Evolutionary conservation across 2,888 invertebrate species (phyloP).

Genomic region (Augochlorella aurata): DNA sequence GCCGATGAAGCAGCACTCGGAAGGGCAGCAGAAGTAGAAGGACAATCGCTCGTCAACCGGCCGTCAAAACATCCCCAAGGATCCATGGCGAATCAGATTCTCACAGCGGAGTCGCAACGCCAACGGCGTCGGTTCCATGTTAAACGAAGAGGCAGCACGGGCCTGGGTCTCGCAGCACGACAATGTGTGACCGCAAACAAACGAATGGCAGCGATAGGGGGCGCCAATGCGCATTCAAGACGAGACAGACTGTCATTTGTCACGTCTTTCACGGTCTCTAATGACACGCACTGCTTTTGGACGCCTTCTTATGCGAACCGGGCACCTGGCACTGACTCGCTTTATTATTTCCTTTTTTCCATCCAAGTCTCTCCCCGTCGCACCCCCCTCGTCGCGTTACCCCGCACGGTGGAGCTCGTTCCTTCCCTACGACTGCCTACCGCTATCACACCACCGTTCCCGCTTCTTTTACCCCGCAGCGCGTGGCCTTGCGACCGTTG

Average conservation of each 20-base stretch:
- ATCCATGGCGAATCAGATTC: conserved; percentile 80
- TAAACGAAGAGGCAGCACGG: conserved; percentile 42
- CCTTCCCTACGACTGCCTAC: conserved; percentile 36
- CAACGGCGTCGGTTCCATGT: conserved; percentile 65
- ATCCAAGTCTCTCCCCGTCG: conserved; percentile 11
- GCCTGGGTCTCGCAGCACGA: conserved; percentile 57
- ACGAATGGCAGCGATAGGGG: conserved; percentile 81
- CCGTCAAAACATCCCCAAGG: conserved; percentile 81
- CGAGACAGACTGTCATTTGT: conserved; percentile 81
- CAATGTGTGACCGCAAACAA: conserved; percentile 82
- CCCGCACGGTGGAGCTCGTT: conserved; percentile 19
- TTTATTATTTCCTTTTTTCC: conserved; percentile 74
- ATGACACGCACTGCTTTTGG: conserved; percentile 82
- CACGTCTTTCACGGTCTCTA: conserved; percentile 81
- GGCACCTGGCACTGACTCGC: conserved; percentile 80
- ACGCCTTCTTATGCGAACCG: conserved; percentile 76
- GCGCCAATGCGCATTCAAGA: conserved; percentile 80
- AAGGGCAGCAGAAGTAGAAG: conserved; percentile 62
- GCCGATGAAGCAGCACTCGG: conserved; percentile 49
- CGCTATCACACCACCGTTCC: conserved; percentile 49
- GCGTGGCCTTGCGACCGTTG: conserved; percentile 74
- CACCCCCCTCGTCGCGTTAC: neutral
- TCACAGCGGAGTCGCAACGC: conserved; percentile 65
- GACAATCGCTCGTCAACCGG: conserved; percentile 80
- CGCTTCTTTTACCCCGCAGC: conserved; percentile 46